Evolutionary conservation across 2,888 invertebrate genomes (phyloP), one percentile per base, ranked within the genome.

Genomic region (Zygaena filipendulae): DNA sequence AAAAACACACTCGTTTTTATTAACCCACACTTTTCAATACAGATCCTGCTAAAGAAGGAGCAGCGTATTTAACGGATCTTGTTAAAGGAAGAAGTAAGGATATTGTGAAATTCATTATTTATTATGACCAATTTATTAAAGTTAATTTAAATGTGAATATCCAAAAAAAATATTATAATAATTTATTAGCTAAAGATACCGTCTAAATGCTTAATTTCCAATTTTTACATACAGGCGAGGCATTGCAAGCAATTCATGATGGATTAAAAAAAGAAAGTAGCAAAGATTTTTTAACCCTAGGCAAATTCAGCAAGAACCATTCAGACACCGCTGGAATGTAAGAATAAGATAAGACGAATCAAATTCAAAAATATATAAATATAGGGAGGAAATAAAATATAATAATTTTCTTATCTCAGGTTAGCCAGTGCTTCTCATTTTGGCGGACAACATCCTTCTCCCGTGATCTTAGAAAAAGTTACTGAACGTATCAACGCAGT

Each of bases 61-160:
- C 67, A 8, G 54, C 61, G 2, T 38, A 67, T 40, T 38, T 71
- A 20, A 33, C 62, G 5, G 53, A 69, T 32, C 14, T 51, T 1
- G 38, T 67, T 5, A 49, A 58, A 47, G 64, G 54, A 29, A 52
- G 62, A 56, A 67, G 70, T 59, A 38, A 33, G 36, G 32, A 29
- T n/a, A n/a, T n/a, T n/a, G n/a, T n/a, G n/a, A n/a, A n/a, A n/a
- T n/a, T 4, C 18, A 6, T 25, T 14, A 30, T 13, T 8, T 11
- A n/a, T 13, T n/a, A 11, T 10, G 4, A 10, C 19, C 14, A 12
- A 11, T 8, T n/a, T 13, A 12, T 9, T 21, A 5, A 18, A 22
- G 25, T 10, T 20, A 3, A 8, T 20, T 22, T 9, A 25, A 8
- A 7, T 16, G 7, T 22, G 19, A 18, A 18, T 18, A 18, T 6